Evolutionary conservation across 2,113 vertebrate species (phyloP), one percentile per base, ranked within the genome.

Genomic region (Vulpes vulpes): DNA sequence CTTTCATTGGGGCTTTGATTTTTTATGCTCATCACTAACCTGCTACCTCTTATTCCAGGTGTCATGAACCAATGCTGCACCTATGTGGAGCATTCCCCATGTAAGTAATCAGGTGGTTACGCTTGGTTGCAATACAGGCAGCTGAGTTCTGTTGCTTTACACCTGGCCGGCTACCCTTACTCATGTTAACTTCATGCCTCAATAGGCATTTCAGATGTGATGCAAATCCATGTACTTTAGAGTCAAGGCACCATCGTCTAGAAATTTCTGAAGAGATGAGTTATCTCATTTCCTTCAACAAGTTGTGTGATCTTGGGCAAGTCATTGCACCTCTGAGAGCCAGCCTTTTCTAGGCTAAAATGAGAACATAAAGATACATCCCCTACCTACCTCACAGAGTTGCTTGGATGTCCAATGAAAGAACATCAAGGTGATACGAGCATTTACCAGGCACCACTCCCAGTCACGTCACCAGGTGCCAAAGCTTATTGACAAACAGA

Each of bases 391-490:
- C 17, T 15, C 53, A 43, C 11, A 23, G 27, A 59, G 15, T 22
- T 79, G 25, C 17, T 59, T 49, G 43, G 17, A 49, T 65, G 7
- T 49, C 32, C 30, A 65, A 64, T 43, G 15, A 82, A 90, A 92
- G 81, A 53, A 25, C 3, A 0, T 25, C 27, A 9, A 32, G n/a
- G 19, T 3, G 5, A 4, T 20, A 16, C 22, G 32, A 62, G 27
- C 23, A 35, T 78, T 30, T 19, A 7, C n/a, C 22, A 38, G 57
- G 16, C 9, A 8, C 25, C 25, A 3, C 2, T 11, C 30, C 6
- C 27, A 19, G 30, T 43, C 38, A 35, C 11, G 1, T n/a, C 62
- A n/a, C 0, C 1, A 74, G 11, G n/a, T 17, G 9, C 8, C 0
- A 1, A 7, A 12, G 43, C 51, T 83, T 55, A 19, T 0, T 4